Conservation (phyloP, 1,140 invertebrate genomes). For the Lethocerus indicus region DNA sequence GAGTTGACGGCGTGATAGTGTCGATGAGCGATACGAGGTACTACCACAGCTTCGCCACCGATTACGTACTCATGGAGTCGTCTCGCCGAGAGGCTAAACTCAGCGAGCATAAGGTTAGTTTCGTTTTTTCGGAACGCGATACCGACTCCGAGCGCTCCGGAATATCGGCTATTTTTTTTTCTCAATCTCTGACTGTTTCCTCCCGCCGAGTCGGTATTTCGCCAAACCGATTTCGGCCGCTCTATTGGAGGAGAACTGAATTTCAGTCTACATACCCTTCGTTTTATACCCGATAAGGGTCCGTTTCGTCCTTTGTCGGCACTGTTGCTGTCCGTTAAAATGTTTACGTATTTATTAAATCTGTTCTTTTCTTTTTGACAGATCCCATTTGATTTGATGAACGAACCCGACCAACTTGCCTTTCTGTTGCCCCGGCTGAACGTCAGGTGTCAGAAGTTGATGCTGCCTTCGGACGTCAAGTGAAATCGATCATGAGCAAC, state of each 20-base stretch:
- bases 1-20: slow-evolving; percentile 85
- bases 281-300: slow-evolving; percentile 18
- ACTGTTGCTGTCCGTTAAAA: not conserved
- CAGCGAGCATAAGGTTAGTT: slow-evolving; percentile 32
- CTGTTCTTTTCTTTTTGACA: slow-evolving; percentile 18
- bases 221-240: not conserved
- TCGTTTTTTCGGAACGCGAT: not conserved
- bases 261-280: not conserved
- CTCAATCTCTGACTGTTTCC: no score
- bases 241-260: not conserved
- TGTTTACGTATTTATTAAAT: not conserved
- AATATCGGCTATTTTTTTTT: not conserved
- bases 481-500: no score
- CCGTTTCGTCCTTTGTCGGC: not conserved
- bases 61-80: slow-evolving; percentile 60
- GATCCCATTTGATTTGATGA: slow-evolving; percentile 29
- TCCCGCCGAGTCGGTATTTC: no score
- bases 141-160: not conserved
- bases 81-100: slow-evolving; percentile 54
- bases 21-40: slow-evolving; percentile 82
- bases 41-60: slow-evolving; percentile 62
- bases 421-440: slow-evolving; percentile 29
- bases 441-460: slow-evolving; percentile 28
- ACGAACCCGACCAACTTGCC: slow-evolving; percentile 35
- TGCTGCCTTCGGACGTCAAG: no score